Conservation (phyloP, 2,797 vertebrate genomes). For the Sebastes cheni region DNA sequence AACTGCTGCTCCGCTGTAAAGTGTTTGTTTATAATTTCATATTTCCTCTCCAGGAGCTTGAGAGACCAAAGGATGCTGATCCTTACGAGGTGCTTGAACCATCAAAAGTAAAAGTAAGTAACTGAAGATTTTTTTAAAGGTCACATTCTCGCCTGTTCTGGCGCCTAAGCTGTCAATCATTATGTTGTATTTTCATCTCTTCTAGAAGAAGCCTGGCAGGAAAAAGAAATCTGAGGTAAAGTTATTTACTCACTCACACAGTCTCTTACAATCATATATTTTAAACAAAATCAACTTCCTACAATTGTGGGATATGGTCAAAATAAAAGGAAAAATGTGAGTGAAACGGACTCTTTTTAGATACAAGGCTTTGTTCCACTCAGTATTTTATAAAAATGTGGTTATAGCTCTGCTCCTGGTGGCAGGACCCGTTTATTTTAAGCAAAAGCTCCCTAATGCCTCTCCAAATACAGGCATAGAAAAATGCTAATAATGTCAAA, state of each 20-base stretch:
- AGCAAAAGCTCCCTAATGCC: not conserved
- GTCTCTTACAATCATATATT: not conserved
- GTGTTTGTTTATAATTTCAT: not conserved
- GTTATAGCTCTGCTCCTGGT: too few relatives aligned
- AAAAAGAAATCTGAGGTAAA: constrained; percentile 65
- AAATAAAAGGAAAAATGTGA: not conserved
- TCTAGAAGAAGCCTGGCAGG: constrained; percentile 63
- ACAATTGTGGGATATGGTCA: not conserved
- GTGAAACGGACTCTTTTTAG: not conserved
- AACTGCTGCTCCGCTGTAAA: not conserved
- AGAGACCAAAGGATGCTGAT: constrained; percentile 34
- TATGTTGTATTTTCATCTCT: constrained; percentile 18
- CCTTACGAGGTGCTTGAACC: constrained; percentile 53
- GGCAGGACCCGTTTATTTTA: not conserved
- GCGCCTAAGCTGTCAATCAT: not conserved
- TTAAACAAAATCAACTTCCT: not conserved
- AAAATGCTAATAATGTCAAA: not conserved
- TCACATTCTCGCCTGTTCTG: not conserved
- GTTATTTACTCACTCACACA: not conserved
- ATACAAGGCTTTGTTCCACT: not conserved
- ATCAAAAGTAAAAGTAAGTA: constrained; percentile 52
- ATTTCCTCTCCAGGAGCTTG: constrained; percentile 54
- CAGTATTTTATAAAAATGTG: too few relatives aligned
- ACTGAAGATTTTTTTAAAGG: not conserved
- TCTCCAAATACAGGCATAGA: too few relatives aligned